Percentiles rank a stretch among this genome's conserved stretches.
Conservation (phyloP, 2,113 vertebrate genomes). For the Phasianus colchicus region DNA sequence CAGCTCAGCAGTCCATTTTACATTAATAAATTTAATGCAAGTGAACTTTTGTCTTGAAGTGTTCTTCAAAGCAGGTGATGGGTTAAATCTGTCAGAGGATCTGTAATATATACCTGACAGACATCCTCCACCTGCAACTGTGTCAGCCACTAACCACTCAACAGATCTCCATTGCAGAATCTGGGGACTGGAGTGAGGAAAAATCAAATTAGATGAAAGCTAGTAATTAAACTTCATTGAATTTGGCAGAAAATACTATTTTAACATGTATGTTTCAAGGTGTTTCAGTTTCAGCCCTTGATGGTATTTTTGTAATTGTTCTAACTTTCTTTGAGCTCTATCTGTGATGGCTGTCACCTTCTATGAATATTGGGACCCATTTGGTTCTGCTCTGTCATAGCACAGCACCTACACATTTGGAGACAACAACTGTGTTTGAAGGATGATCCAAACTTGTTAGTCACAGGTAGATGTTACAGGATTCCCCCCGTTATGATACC, state of each 20-base stretch:
- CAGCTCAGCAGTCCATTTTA: background rate
- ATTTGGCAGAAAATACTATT: background rate
- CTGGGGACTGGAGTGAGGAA: background rate
- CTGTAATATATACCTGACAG: background rate
- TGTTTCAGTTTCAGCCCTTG: background rate
- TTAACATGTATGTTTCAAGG: background rate
- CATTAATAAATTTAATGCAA: background rate
- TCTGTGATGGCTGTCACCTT: background rate
- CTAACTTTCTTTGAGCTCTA: background rate
- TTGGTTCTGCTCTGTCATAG: accelerated
- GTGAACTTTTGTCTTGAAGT: background rate
- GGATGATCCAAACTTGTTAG: background rate
- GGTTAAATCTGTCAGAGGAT: background rate
- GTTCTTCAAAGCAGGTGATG: background rate
- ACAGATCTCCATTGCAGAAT: background rate
- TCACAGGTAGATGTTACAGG: accelerated
- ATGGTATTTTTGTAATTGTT: background rate
- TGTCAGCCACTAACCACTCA: background rate
- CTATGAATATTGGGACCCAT: background rate
- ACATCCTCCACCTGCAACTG: background rate
- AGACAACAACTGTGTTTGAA: accelerated
- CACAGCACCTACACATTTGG: accelerated
- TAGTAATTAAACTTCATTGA: background rate
- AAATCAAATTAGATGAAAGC: background rate
- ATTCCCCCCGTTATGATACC: accelerated